phyloP scores from a whole-genome alignment of 2,113 vertebrate species.

The Meles meles region DNA sequence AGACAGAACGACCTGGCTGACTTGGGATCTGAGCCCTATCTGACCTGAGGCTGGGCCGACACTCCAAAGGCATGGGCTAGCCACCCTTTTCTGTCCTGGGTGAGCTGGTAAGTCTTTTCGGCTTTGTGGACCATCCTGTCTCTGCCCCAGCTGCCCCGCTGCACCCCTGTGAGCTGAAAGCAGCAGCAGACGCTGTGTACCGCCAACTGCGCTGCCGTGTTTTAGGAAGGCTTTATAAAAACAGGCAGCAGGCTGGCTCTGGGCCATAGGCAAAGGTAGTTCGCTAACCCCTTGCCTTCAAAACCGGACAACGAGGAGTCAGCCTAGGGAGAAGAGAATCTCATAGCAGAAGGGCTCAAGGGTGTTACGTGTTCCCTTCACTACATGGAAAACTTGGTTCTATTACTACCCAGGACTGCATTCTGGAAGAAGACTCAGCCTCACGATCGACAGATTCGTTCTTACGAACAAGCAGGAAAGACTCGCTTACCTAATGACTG shows the following conservation, averaged over 20 bases:
- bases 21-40: too few species aligned
- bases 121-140: not conserved
- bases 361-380: not conserved
- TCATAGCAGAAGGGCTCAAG: not conserved
- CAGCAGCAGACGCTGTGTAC: not conserved
- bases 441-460: rapidly evolving
- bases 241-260: not conserved
- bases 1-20: not conserved
- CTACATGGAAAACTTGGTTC: not conserved
- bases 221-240: not conserved
- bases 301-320: not conserved
- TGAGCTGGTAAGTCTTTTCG: not conserved
- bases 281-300: not conserved
- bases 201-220: not conserved
- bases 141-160: not conserved
- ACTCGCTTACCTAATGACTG: constrained; percentile 80
- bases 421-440: not conserved
- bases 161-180: not conserved
- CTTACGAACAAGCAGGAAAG: not conserved
- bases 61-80: not conserved
- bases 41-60: not conserved
- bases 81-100: not conserved
- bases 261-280: not conserved
- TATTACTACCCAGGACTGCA: not conserved
- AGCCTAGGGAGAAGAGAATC: not conserved